Evolutionary conservation across 2,113 vertebrate genomes (phyloP).

Genomic region (Suncus etruscus): DNA sequence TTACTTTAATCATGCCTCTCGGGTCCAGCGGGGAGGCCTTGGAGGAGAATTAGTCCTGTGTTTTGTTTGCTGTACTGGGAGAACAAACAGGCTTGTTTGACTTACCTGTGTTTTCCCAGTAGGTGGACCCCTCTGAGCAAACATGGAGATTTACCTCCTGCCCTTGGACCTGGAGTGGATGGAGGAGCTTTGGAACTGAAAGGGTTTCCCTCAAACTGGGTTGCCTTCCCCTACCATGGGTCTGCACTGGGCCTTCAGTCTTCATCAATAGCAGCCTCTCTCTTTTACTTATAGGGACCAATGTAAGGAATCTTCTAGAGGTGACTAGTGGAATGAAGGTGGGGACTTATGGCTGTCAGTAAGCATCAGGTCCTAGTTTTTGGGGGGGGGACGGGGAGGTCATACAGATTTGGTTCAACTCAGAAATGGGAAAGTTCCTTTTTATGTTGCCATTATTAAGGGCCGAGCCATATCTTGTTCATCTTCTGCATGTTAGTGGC

Average conservation of each 20-base stretch:
- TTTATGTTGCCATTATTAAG: background rate
- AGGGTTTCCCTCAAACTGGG: background rate
- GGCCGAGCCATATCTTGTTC: background rate
- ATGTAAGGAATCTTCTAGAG: background rate
- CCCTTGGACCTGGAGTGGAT: constrained; percentile 4
- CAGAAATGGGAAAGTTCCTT: too few relatives aligned
- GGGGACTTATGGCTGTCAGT: background rate
- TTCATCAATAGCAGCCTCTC: background rate
- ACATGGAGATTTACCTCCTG: constrained; percentile 40
- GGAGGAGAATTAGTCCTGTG: constrained; percentile 50
- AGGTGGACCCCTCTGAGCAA: constrained; percentile 80
- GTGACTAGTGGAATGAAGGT: background rate
- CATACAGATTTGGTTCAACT: background rate
- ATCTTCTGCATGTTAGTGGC: too few relatives aligned
- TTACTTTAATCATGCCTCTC: constrained; percentile 67
- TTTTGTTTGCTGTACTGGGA: constrained; percentile 73
- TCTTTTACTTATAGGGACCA: background rate
- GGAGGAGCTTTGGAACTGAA: background rate
- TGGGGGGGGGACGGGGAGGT: background rate
- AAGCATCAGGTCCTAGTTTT: background rate
- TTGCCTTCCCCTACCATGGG: background rate
- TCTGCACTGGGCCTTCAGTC: background rate
- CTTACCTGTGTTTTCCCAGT: constrained; percentile 75
- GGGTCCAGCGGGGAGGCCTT: constrained; percentile 50
- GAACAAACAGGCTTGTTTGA: constrained; percentile 78